These are phyloP conservation scores for Syngnathus floridae DNA, from an alignment of 2,113 vertebrate genomes.

Conservation along the genomic window DNA sequence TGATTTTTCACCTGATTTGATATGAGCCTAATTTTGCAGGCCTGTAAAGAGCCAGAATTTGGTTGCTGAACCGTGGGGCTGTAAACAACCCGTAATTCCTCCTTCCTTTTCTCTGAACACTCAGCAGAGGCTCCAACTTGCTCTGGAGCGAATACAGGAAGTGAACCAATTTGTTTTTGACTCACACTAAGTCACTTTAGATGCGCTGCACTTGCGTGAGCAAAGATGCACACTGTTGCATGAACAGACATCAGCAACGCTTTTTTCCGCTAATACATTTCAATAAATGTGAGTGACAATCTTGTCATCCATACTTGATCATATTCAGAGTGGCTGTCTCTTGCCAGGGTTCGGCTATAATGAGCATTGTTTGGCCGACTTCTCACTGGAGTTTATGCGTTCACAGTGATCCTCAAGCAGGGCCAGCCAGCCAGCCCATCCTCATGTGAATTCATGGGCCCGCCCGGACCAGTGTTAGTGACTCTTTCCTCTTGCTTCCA, in stretches of 20 bases:
- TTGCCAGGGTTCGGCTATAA: not conserved
- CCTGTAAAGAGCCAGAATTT: not conserved
- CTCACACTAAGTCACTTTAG: conserved; percentile 3
- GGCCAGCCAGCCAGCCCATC: conserved; percentile 8
- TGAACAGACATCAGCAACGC: not conserved
- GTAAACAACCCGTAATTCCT: conserved; percentile 39
- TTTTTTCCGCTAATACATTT: not conserved
- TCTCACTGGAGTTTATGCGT: conserved; percentile 19
- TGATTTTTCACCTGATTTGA: no score
- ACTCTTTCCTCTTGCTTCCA: conserved; percentile 34
- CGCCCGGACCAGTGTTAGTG: conserved; percentile 14
- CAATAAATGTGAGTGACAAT: not conserved
- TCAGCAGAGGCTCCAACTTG: conserved; percentile 31
- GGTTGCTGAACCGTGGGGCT: conserved; percentile 2
- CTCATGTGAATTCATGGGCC: conserved; percentile 54
- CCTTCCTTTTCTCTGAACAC: conserved; percentile 22
- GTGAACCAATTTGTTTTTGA: conserved; percentile 35
- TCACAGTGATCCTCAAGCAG: conserved; percentile 21
- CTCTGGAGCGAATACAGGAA: conserved; percentile 35
- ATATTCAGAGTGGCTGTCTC: not conserved
- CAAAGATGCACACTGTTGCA: not conserved
- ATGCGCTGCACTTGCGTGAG: not conserved
- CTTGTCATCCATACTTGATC: not conserved
- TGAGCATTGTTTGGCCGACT: conserved; percentile 4
- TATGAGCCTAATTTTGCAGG: no score